Conservation (phyloP, 1,140 invertebrate species). For the Pollicipes pollicipes region DNA sequence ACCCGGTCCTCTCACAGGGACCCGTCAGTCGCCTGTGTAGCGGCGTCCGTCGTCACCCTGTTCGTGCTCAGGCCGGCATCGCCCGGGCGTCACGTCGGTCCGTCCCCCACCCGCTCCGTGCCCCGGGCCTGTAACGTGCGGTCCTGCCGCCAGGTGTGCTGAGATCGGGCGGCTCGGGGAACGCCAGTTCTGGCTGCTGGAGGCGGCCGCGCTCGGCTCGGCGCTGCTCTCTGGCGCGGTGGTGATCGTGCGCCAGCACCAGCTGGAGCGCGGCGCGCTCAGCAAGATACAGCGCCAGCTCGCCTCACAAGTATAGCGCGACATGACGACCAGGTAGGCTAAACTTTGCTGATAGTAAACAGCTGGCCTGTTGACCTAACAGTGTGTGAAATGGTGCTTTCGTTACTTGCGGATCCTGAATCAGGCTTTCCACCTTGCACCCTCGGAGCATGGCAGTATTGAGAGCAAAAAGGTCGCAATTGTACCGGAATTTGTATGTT, state of each 20-base stretch:
- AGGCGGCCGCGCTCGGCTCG: not conserved
- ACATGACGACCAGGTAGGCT: not conserved
- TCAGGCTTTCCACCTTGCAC: too few species aligned
- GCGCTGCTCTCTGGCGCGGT: not conserved
- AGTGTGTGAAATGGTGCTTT: not conserved
- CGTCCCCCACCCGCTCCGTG: too few species aligned
- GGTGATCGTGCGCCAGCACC: not conserved
- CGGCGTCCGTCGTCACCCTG: too few species aligned
- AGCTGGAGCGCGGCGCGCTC: not conserved
- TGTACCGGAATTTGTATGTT: not conserved
- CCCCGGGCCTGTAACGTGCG: too few species aligned
- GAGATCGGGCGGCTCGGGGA: too few species aligned
- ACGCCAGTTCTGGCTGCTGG: not conserved
- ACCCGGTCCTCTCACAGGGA: too few species aligned
- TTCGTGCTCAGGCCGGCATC: too few species aligned
- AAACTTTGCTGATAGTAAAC: not conserved
- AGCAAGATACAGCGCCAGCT: not conserved
- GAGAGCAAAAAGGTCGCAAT: not conserved
- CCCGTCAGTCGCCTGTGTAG: too few species aligned
- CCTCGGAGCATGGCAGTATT: not conserved
- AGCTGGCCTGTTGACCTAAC: not conserved
- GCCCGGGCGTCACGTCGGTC: too few species aligned
- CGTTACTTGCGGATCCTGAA: too few species aligned
- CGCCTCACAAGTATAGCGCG: not conserved
- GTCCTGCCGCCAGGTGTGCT: too few species aligned